Base-by-base conservation (phyloP, 2,113 vertebrate species). In the Oriolus oriolus region DNA sequence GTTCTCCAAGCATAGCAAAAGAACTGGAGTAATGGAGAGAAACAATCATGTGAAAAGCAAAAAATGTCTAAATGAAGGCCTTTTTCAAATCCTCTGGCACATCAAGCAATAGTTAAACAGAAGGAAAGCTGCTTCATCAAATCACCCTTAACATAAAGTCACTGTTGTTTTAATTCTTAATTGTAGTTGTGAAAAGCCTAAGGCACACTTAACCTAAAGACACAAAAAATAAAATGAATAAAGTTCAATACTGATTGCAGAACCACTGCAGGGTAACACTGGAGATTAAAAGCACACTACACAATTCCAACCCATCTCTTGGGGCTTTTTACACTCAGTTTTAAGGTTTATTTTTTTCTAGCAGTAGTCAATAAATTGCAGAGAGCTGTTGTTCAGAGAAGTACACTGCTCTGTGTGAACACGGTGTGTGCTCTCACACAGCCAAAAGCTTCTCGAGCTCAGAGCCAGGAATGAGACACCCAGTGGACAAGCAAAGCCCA, bases 391-490 rank as follows among this genome's bases (percentile, higher is more conserved):
- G 49, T 17, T 76, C 19, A 17, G 33, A 18, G n/a, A 35, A 11
- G 11, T 2, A 3, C 59, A 2, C 18, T 54, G 71, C 84, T 75
- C 39, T 39, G 30, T 9, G 54, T 27, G 76, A 65, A 11, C 30
- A 4, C 0, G 5, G 17, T 22, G 69, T 31, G 65, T 8, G 47
- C 14, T 68, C 78, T 74, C 59, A 16, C 49, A 14, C 42, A 23
- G 44, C 35, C 77, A n/a, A 44, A 61, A 44, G 50, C 65, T 73
- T 5, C 59, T n/a, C 2, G 4, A 11, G 54, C 57, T 52, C 78
- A 6, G 69, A 78, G 71, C 30, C 75, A 73, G 92, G 7, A 88
- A 63, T 30, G 88, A 71, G 95, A 96, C 93, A 95, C 90, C 92
- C 95, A 90, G 80, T 57, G 90, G 92, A 64, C 49, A 16, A 60